phyloP scores from a whole-genome alignment of 1,140 invertebrate genomes.

The Andricus grossulariae region DNA sequence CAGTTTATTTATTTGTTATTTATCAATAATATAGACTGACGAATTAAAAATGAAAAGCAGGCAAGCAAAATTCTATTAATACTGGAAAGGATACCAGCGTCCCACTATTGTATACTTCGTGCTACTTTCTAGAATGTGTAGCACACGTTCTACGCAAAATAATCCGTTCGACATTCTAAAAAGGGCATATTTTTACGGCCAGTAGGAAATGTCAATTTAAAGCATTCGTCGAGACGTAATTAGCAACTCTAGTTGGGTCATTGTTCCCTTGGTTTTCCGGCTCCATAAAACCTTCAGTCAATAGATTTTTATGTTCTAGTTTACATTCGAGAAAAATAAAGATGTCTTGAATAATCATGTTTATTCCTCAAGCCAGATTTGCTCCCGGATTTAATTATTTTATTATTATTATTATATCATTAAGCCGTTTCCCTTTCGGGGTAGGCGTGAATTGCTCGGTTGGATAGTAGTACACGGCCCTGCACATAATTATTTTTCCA shows the following conservation, averaged over 20 bases:
- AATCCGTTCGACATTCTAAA: conserved; percentile 7
- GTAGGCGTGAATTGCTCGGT: too few species aligned
- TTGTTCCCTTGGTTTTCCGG: background rate
- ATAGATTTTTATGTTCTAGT: background rate
- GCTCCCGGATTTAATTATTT: too few species aligned
- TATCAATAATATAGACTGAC: too few species aligned
- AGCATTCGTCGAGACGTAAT: background rate
- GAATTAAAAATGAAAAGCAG: background rate
- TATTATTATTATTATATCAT: too few species aligned
- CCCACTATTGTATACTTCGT: background rate
- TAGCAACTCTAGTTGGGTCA: conserved; percentile 4
- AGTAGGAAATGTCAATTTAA: conserved; percentile 15
- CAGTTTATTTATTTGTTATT: too few species aligned
- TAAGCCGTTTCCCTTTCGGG: too few species aligned
- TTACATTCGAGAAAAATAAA: background rate
- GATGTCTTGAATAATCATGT: background rate
- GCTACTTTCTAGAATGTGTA: conserved; percentile 9
- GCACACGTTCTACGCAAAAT: background rate
- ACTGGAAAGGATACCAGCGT: background rate
- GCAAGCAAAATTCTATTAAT: background rate
- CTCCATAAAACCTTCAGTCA: background rate
- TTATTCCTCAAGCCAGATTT: too few species aligned
- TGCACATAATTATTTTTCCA: too few species aligned
- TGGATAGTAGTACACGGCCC: too few species aligned
- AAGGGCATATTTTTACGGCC: background rate